These are phyloP conservation scores for Caretta caretta DNA, from an alignment of 2,113 vertebrate species.

Conservation along the genomic window DNA sequence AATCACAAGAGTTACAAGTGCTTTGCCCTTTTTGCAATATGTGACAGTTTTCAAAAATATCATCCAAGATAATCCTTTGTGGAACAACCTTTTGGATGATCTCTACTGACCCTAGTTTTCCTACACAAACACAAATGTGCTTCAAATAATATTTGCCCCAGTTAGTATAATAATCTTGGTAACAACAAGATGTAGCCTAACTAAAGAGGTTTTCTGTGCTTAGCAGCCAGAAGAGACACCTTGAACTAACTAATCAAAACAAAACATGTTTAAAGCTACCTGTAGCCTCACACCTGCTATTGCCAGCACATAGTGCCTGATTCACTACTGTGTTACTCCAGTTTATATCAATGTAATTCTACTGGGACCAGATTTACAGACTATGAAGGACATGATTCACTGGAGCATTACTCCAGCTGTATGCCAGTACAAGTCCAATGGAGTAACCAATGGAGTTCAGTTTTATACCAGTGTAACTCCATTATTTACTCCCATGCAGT, in stretches of 20 bases:
- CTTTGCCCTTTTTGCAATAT: constrained; percentile 63
- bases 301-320: neutral
- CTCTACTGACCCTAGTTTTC: constrained; percentile 72
- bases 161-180: constrained; percentile 52
- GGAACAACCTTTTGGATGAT: constrained; percentile 75
- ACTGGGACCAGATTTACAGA: constrained; percentile 33
- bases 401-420: neutral
- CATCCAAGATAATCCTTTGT: constrained; percentile 68
- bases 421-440: constrained; percentile 10
- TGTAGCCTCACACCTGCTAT: constrained; percentile 24
- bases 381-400: neutral
- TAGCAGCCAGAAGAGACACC: constrained; percentile 37
- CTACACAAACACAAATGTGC: constrained; percentile 35
- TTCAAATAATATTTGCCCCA: constrained; percentile 41
- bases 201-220: constrained; percentile 21
- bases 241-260: constrained; percentile 44
- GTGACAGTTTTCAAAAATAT: constrained; percentile 71
- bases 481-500: neutral
- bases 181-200: constrained; percentile 44
- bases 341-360: neutral
- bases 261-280: constrained; percentile 29
- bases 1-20: constrained; percentile 41
- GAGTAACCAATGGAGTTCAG: neutral
- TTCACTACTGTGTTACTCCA: neutral
- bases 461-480: neutral